Base-by-base conservation (phyloP, 2,797 vertebrate genomes). In the Sebastes hopkinsi region DNA sequence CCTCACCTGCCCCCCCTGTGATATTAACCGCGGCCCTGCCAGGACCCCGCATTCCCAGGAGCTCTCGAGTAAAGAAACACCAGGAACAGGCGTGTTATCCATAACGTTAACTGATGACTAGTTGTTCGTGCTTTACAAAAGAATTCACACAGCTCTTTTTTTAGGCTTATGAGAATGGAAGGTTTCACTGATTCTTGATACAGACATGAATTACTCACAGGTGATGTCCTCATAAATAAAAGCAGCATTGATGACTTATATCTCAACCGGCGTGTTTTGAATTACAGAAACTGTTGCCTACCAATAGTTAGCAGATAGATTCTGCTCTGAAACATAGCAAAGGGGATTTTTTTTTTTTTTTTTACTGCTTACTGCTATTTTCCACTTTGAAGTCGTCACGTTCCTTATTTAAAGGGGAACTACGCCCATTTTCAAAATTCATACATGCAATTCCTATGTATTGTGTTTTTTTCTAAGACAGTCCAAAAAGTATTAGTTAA, bases 31-130 rank as follows among this genome's bases (percentile, higher is more conserved):
- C 38, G 61, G 79, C 77, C 80, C 84, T 22, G 34, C 61, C 59
- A 50, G 79, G 76, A 84, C 62, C 75, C n/a, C 75, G 25, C 86
- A 84, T 88, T 91, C 88, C 88, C 84, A 66, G 65, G 60, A 81
- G 56, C 61, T 72, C 54, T 75, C 3, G 3, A 56, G 78, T 76
- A 82, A 83, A 87, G 79, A 80, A 67, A 82, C 82, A 82, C 86
- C 77, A 60, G 58, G 22, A 67, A 7, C 46, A 82, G 72, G 50
- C 58, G 10, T 50, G 68, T 46, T 67, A 46, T 62, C 75, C 81
- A 77, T 84, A 67, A 8, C 14, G n/a, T 71, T 70, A 27, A 72
- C 79, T 66, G 62, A 81, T 54, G 66, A 79, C 58, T 72, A 59
- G 10, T 62, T 46, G 80, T 64, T 71, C 30, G 18, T 64, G 62